Base-by-base conservation (phyloP, 2,888 invertebrate genomes). In the Agapetus fuscipes region DNA sequence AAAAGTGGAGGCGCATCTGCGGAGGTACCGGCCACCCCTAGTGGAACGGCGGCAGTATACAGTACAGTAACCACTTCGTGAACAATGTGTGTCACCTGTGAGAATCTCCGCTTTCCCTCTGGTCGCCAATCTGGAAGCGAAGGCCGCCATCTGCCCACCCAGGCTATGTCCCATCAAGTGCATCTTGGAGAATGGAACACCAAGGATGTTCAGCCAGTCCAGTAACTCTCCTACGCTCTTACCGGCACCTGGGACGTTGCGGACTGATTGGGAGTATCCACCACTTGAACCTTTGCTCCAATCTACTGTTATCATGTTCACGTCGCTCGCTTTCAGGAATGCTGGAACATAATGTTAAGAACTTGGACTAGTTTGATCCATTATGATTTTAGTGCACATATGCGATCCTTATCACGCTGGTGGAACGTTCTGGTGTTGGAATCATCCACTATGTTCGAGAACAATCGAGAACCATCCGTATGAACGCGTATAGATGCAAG, bases 81-180 rank as follows among this genome's bases (percentile, higher is more conserved):
- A n/a, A n/a, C n/a, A n/a, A n/a, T n/a, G n/a, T n/a, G n/a, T n/a
- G n/a, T 35, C 52, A 66, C 66, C 61, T 48, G 67, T 66, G 3
- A 66, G 52, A 41, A 64, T 61, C 39, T 41, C 54, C 5, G 62
- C 54, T 13, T 44, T 49, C 2, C 58, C 55, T 3, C 50, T 46
- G 2, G 58, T 55, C 30, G 54, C 54, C 14, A 27, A 32, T 37
- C 61, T 56, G 1, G 64, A 63, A 24, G 64, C 62, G 15, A 53
- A 58, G 2, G 64, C 67, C 17, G 62, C 60, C 12, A 67, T 47
- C 48, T 69, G 67, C 2, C 59, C 66, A 2, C 68, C 68, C 26
- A 68, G 58, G 49, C 67, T 67, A 53, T 64, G 66, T 1, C 68
- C 67, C 5, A 68, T 57, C 4, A 69, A 48, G 38, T 69, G 68